Percentiles rank a stretch among this genome's conserved stretches.
phyloP scores from a whole-genome alignment of 2,888 invertebrate genomes.

The Platycheirus albimanus region DNA sequence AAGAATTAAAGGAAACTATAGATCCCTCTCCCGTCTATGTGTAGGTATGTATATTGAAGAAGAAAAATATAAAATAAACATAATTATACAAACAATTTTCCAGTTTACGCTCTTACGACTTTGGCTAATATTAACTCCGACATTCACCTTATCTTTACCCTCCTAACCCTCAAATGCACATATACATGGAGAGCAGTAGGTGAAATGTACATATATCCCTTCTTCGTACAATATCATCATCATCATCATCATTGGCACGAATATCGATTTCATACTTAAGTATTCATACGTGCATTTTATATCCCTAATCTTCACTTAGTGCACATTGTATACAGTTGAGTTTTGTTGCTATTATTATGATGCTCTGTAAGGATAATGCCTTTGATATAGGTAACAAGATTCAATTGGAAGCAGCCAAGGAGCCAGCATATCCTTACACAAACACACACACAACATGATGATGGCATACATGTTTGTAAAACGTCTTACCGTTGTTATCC shows the following conservation, averaged over 20 bases:
- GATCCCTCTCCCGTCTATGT: too few species aligned
- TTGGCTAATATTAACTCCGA: slow-evolving; percentile 62
- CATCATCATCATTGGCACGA: slow-evolving; percentile 38
- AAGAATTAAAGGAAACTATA: neutral
- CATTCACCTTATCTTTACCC: too few species aligned
- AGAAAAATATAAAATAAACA: slow-evolving; percentile 11
- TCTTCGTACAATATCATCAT: slow-evolving; percentile 50
- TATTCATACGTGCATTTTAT: slow-evolving; percentile 73
- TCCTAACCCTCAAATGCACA: neutral
- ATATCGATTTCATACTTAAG: slow-evolving; percentile 66
- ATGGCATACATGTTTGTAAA: slow-evolving; percentile 11
- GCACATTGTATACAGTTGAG: slow-evolving; percentile 54
- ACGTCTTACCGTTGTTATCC: slow-evolving; percentile 53
- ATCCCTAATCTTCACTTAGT: slow-evolving; percentile 69
- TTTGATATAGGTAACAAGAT: slow-evolving; percentile 63
- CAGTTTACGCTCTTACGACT: slow-evolving; percentile 63
- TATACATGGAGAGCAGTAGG: slow-evolving; percentile 12
- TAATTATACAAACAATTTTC: slow-evolving; percentile 57
- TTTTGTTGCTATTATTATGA: slow-evolving; percentile 45
- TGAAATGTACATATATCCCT: slow-evolving; percentile 33
- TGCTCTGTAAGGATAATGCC: slow-evolving; percentile 41
- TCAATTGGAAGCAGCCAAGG: slow-evolving; percentile 49
- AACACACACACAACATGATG: neutral
- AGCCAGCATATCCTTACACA: neutral
- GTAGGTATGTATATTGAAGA: neutral